Base-by-base conservation (phyloP, 2,888 invertebrate genomes). In the Adelognathus sp. region DNA sequence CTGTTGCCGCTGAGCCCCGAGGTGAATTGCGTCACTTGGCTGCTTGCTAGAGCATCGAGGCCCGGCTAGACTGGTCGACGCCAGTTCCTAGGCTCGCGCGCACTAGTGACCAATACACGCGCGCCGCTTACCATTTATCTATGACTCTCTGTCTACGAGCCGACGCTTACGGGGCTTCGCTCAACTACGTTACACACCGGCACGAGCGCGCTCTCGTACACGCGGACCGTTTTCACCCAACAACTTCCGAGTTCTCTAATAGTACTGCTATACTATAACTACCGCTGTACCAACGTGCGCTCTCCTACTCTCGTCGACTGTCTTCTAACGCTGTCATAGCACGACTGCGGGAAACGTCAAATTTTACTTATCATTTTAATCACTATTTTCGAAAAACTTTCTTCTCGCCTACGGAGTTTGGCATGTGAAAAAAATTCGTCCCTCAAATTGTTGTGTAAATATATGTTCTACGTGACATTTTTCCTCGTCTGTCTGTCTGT, bases 61-160 rank as follows among this genome's bases (percentile, higher is more conserved):
- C n/a, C 77, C 76, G 79, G 83, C 85, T 85, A 89, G 89, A 89
- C 89, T 86, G 85, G 85, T 82, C 88, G 89, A 88, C 89, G 89
- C 89, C 89, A 80, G 81, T 79, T 84, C 76, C 85, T 79, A 82
- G 82, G n/a, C n/a, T n/a, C 84, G 60, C 66, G 64, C 69, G 70
- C 69, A 69, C 61, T 61, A 67, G 79, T 84, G 83, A 86, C 86
- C 86, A 85, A 80, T 82, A 81, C 66, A 46, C 36, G 36, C 21
- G 44, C 50, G 41, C 67, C 27, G 44, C 74, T n/a, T n/a, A n/a
- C n/a, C 76, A 73, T 71, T 82, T 80, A 82, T 82, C 82, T 80
- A 73, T 78, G 71, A 74, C 72, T 71, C 69, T 70, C 24, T 21
- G 11, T n/a, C n/a, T n/a, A 64, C 79, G 70, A 66, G 60, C 70